phyloP scores from a whole-genome alignment of 2,888 invertebrate species.

The Oegoconia quadripuncta region DNA sequence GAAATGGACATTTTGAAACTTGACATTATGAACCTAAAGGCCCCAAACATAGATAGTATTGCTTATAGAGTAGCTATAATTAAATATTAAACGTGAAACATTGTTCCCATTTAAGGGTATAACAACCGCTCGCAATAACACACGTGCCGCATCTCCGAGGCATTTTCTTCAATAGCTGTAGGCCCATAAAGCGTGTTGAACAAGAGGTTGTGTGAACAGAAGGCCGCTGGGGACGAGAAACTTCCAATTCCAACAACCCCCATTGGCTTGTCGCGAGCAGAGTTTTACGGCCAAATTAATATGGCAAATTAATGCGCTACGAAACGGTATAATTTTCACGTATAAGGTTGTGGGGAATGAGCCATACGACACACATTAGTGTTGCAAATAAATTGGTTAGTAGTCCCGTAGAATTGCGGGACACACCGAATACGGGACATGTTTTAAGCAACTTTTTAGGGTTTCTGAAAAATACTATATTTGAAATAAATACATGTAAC shows the following conservation, averaged over 20 bases:
- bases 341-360: constrained; percentile 51
- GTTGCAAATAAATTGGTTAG: neutral
- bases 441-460: no score
- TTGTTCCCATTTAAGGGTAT: constrained; percentile 41
- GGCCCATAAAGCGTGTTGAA: constrained; percentile 46
- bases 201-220: constrained; percentile 38
- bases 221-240: constrained; percentile 67
- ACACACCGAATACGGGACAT: no score
- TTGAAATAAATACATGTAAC: no score
- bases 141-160: constrained; percentile 43
- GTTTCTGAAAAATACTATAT: no score
- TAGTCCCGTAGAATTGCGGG: neutral
- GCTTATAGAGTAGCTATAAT: no score
- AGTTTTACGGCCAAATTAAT: constrained; percentile 80
- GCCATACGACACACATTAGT: constrained; percentile 55
- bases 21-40: no score
- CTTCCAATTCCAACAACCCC: constrained; percentile 73
- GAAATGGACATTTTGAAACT: no score
- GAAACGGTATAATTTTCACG: constrained; percentile 74
- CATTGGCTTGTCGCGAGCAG: constrained; percentile 71
- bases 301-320: constrained; percentile 79
- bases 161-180: constrained; percentile 58
- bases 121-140: constrained; percentile 61
- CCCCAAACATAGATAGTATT: no score
- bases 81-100: constrained; percentile 29